Conservation (phyloP, 2,888 invertebrate genomes). For the Octonoba sinensis region DNA sequence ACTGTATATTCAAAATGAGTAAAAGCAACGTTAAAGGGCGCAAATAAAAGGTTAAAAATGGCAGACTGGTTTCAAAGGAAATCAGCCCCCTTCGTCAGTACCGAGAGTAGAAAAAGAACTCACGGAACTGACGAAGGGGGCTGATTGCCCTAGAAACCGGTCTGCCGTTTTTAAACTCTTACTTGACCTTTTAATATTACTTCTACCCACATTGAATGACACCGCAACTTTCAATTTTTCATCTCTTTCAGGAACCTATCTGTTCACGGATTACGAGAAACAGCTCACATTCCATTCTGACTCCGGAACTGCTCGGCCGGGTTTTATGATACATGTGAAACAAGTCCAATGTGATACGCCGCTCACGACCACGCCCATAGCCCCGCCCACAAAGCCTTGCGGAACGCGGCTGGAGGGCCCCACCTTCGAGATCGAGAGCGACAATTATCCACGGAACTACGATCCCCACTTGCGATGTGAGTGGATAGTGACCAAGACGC, state of each 20-base stretch:
- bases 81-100: too few relatives aligned
- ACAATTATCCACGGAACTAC: constrained; percentile 66
- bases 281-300: constrained; percentile 65
- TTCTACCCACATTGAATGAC: too few relatives aligned
- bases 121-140: too few relatives aligned
- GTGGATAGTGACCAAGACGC: constrained; percentile 62
- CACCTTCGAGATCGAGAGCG: constrained; percentile 65
- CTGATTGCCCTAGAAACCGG: too few relatives aligned
- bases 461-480: constrained; percentile 65
- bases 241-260: constrained; percentile 52
- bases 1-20: too few relatives aligned
- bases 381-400: constrained; percentile 54
- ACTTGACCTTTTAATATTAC: too few relatives aligned
- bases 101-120: too few relatives aligned
- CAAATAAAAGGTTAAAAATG: too few relatives aligned
- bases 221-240: background rate
- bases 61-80: too few relatives aligned
- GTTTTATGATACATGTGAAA: constrained; percentile 60
- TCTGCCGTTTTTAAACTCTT: too few relatives aligned
- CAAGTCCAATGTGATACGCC: constrained; percentile 47
- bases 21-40: too few relatives aligned
- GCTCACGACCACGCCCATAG: constrained; percentile 9
- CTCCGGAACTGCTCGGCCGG: constrained; percentile 54
- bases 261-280: constrained; percentile 62
- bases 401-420: constrained; percentile 56